Percentiles rank a stretch among this genome's conserved stretches.
Evolutionary conservation across 1,140 invertebrate species (phyloP).

Genomic region (Drosophila quadrilineata): DNA sequence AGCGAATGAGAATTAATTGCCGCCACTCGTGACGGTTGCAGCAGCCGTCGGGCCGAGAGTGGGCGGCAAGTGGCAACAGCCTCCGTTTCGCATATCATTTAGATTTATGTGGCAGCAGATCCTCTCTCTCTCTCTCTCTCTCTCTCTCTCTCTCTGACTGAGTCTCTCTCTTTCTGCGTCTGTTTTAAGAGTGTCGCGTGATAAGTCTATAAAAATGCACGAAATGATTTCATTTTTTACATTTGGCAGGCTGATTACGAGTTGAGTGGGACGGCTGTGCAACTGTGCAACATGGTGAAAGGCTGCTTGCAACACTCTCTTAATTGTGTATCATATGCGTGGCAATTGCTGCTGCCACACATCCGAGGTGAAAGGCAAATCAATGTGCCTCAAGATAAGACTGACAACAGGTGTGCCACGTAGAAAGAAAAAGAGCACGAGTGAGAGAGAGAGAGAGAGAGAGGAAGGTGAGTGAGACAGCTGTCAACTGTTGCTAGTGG

Average conservation of each 20-base stretch:
- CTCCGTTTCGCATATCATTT: constrained; percentile 56
- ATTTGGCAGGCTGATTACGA: constrained; percentile 75
- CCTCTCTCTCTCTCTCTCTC: constrained; percentile 31
- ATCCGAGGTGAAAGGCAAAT: constrained; percentile 53
- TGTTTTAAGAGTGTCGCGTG: constrained; percentile 70
- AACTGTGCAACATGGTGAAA: too few species aligned
- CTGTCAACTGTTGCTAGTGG: constrained; percentile 8
- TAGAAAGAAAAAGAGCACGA: too few species aligned
- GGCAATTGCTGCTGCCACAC: constrained; percentile 17
- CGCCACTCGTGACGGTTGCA: constrained; percentile 70
- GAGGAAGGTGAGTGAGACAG: too few species aligned
- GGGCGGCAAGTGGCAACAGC: constrained; percentile 6
- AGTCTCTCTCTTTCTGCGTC: constrained; percentile 25
- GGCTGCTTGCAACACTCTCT: constrained; percentile 42
- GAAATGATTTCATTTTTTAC: too few species aligned
- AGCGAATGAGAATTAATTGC: constrained; percentile 79
- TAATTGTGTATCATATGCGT: constrained; percentile 61
- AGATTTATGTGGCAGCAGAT: constrained; percentile 75
- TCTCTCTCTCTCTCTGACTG: constrained; percentile 29
- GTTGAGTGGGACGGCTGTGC: constrained; percentile 71
- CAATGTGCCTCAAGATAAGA: too few species aligned
- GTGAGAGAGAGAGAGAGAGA: too few species aligned
- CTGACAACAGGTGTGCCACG: too few species aligned
- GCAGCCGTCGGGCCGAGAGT: constrained; percentile 32
- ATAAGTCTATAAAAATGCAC: constrained; percentile 77